A percentile compares a stretch with the other conserved stretches of the same genome.
phyloP scores from a whole-genome alignment of 1,140 invertebrate genomes.

The Coelopa frigida region DNA sequence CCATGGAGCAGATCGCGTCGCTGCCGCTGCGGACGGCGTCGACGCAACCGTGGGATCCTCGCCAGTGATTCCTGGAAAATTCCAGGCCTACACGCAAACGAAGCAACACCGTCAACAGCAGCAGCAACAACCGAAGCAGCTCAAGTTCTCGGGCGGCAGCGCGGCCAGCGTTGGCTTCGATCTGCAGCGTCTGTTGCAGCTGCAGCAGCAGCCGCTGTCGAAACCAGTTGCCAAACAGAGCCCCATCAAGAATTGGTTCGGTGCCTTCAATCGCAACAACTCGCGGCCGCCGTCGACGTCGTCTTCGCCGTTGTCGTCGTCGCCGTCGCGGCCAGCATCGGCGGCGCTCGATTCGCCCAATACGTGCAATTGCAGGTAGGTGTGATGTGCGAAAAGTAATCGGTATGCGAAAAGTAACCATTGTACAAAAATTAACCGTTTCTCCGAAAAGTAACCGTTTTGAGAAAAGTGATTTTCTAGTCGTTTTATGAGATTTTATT shows the following conservation, averaged over 20 bases:
- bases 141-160: conserved; percentile 11
- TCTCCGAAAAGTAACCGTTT: no score
- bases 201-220: no score
- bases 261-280: conserved; percentile 39
- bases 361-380: conserved; percentile 40
- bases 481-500: no score
- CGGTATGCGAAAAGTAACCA: background rate
- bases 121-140: conserved; percentile 9
- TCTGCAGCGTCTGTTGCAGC: no score
- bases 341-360: conserved; percentile 30
- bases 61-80: conserved; percentile 34
- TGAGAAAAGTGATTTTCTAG: no score
- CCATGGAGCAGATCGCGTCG: no score
- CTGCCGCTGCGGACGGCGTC: no score
- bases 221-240: conserved; percentile 41
- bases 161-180: conserved; percentile 7
- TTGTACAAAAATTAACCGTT: conserved; percentile 3
- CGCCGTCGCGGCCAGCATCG: background rate
- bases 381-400: conserved; percentile 3
- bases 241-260: conserved; percentile 45
- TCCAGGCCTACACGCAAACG: conserved; percentile 30
- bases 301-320: no score
- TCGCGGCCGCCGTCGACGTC: conserved; percentile 18
- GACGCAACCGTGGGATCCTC: conserved; percentile 12
- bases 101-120: conserved; percentile 14